Base-by-base conservation (phyloP, 1,140 invertebrate species). In the Drosophila kikkawai region DNA sequence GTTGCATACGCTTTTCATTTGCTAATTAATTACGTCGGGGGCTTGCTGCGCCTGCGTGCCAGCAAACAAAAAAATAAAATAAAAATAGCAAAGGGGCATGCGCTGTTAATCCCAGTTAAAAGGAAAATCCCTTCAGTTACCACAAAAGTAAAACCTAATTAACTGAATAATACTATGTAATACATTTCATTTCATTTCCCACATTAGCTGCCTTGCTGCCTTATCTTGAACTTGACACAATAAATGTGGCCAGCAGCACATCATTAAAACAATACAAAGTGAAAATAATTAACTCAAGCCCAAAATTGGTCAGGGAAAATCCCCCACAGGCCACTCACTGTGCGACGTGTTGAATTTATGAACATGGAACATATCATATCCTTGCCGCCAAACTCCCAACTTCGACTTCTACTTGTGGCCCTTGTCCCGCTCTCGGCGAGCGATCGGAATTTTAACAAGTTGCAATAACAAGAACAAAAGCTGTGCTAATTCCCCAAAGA, bases 1-100 rank as follows among this genome's bases (percentile, higher is more conserved):
- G 84, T 81, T 88, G 81, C 85, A 87, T 87, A 88, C 69, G 80
- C 80, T 88, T 87, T 87, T 88, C 86, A 88, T 90, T 90, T 73
- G 80, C 79, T 90, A 84, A 88, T 88, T 88, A 87, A 87, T 87
- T 88, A 81, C 81, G 56, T 66, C 64, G 48, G 67, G 64, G 65
- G 42, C 5, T 45, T 60, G 56, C 65, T 88, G 80, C 71, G 83
- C 82, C 82, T 87, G 82, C 84, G 84, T 79, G 75, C 41, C 67
- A 39, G 36, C 11, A 29, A 44, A 56, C 29, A 29, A 9, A 11
- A 17, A 58, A 11, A 42, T 13, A 26, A n/a, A 8, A 13, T 22
- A 7, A 3, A 13, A 0, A 22, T 11, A 26, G n/a, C 47, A 15
- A 11, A 29, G 34, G 12, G 12, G n/a, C 7, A n/a, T 47, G 42